A percentile compares a stretch with the other conserved stretches of the same genome.
Conservation (phyloP, 2,888 invertebrate species). For the Eudemis profundana region DNA sequence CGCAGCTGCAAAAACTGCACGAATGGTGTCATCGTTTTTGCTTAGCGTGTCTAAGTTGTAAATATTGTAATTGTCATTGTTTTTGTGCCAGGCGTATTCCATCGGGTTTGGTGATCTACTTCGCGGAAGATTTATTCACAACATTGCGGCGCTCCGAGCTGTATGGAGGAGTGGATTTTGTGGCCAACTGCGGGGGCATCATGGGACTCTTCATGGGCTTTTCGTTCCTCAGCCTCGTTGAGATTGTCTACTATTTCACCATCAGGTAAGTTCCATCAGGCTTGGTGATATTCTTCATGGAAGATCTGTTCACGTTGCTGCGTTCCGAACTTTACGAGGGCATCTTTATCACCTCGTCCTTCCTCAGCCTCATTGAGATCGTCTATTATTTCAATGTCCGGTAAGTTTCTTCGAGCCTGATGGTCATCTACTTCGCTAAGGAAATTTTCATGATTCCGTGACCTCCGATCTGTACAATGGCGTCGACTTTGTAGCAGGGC, state of each 20-base stretch:
- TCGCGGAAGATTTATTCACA: constrained; percentile 85
- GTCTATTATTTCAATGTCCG: constrained; percentile 69
- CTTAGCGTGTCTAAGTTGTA: too few relatives aligned
- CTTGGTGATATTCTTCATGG: too few relatives aligned
- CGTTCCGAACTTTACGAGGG: too few relatives aligned
- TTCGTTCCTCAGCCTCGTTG: constrained; percentile 77
- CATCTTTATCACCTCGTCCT: too few relatives aligned
- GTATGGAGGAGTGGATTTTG: constrained; percentile 68
- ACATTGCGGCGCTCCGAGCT: constrained; percentile 83
- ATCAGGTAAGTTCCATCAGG: constrained; percentile 42
- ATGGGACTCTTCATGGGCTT: constrained; percentile 80
- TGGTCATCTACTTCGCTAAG: too few relatives aligned
- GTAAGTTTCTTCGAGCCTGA: constrained; percentile 20
- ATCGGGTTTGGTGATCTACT: constrained; percentile 77
- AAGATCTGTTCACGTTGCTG: too few relatives aligned
- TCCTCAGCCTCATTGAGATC: constrained; percentile 79
- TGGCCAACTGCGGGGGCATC: constrained; percentile 85
- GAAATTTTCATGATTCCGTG: too few relatives aligned
- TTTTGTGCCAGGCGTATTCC: constrained; percentile 62
- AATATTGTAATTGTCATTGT: not conserved
- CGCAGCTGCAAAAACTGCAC: too few relatives aligned
- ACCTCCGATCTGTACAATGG: too few relatives aligned
- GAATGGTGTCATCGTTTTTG: too few relatives aligned
- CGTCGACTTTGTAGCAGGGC: too few relatives aligned
- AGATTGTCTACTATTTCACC: constrained; percentile 74